phyloP scores from a whole-genome alignment of 2,888 invertebrate genomes.

The Tryphoninae sp. region DNA sequence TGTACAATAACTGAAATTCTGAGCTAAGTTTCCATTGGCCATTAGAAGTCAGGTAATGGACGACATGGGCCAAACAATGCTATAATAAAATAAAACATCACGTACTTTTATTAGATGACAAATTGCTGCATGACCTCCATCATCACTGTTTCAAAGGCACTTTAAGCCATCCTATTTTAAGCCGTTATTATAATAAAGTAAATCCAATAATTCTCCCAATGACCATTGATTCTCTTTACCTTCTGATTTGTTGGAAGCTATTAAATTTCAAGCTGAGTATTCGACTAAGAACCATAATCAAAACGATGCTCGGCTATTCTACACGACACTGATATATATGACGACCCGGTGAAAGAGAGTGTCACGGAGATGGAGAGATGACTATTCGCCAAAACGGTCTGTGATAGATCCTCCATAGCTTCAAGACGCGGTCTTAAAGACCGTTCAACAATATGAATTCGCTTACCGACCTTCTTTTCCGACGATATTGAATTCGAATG shows the following conservation, averaged over 20 bases:
- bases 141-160: background rate
- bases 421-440: conserved; percentile 44
- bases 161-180: background rate
- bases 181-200: background rate
- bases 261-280: conserved; percentile 46
- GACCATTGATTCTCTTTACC: background rate
- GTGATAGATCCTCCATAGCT: conserved; percentile 44
- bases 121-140: background rate
- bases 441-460: conserved; percentile 54
- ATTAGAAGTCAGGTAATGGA: conserved; percentile 9
- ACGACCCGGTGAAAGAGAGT: background rate
- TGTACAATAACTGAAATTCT: conserved; percentile 12
- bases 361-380: background rate
- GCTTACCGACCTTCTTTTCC: conserved; percentile 32
- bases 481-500: conserved; percentile 58
- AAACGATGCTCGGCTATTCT: conserved; percentile 33
- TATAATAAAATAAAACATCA: too few species aligned
- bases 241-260: conserved; percentile 15
- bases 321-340: conserved; percentile 24
- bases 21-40: background rate
- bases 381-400: conserved; percentile 8
- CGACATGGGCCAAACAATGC: background rate
- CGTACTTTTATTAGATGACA: too few species aligned
- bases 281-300: conserved; percentile 48
- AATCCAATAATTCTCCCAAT: background rate